A percentile compares a stretch with the other conserved stretches of the same genome.
Evolutionary conservation across 92 coral and sea anemone genomes (phyloP).

Genomic region (Zoanthus solanderi): DNA sequence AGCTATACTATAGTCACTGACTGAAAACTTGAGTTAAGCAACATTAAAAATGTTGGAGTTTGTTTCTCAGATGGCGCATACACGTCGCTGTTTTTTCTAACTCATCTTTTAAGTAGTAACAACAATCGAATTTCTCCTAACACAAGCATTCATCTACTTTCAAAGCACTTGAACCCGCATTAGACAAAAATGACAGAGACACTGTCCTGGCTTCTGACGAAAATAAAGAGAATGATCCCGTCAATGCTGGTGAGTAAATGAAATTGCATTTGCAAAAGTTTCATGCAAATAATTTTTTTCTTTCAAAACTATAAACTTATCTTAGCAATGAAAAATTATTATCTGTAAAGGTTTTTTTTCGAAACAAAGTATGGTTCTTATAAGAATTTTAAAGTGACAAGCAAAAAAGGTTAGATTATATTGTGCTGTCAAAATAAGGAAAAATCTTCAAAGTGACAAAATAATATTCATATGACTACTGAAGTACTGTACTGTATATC

Average conservation of each 20-base stretch:
- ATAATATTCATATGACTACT: too few relatives aligned
- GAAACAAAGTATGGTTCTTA: not conserved
- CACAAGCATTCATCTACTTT: not conserved
- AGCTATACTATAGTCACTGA: not conserved
- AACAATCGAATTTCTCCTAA: not conserved
- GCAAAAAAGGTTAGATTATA: not conserved
- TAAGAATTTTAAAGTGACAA: not conserved
- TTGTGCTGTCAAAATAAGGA: not conserved
- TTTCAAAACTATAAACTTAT: not conserved
- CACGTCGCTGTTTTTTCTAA: not conserved
- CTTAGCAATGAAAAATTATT: too few relatives aligned
- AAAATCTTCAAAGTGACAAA: not conserved
- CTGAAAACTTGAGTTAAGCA: not conserved
- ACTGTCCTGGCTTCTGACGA: not conserved
- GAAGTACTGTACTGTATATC: too few relatives aligned
- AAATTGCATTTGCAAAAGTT: not conserved
- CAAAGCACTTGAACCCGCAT: not conserved
- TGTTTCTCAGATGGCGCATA: not conserved
- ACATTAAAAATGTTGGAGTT: not conserved
- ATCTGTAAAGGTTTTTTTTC: not conserved
- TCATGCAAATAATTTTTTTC: not conserved
- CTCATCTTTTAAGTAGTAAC: constrained; percentile 1
- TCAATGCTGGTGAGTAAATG: not conserved
- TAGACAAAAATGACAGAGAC: not conserved
- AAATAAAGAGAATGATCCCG: not conserved